Evolutionary conservation across 2,113 vertebrate species (phyloP).

Genomic region (Coryphaenoides rupestris): DNA sequence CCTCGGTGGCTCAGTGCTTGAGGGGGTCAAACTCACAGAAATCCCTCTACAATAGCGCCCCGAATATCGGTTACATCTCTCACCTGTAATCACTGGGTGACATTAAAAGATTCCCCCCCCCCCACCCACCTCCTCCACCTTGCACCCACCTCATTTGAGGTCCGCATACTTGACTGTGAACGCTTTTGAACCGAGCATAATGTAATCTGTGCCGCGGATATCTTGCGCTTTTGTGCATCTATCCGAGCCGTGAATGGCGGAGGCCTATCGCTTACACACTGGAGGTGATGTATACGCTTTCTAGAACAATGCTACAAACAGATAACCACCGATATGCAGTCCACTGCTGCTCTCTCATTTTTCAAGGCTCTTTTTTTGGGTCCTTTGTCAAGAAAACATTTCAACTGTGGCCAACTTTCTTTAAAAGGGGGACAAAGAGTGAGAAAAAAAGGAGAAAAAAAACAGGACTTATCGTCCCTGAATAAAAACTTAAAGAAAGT

Average conservation of each 20-base stretch:
- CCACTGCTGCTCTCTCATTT: slow-evolving; percentile 49
- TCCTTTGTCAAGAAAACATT: slow-evolving; percentile 30
- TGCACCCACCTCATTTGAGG: slow-evolving; percentile 50
- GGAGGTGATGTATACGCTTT: slow-evolving; percentile 73
- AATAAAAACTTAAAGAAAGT: slow-evolving; percentile 1
- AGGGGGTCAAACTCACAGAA: slow-evolving; percentile 63
- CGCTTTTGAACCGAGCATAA: slow-evolving; percentile 80
- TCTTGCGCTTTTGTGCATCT: slow-evolving; percentile 79
- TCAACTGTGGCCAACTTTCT: slow-evolving; percentile 26
- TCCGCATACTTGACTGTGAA: slow-evolving; percentile 79
- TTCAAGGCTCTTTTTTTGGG: slow-evolving; percentile 43
- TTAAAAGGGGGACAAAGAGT: neutral
- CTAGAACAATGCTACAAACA: slow-evolving; percentile 77
- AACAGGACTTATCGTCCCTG: slow-evolving; percentile 12
- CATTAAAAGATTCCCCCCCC: slow-evolving; percentile 82
- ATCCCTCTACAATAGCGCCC: slow-evolving; percentile 62
- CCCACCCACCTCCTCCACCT: slow-evolving; percentile 28
- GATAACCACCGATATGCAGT: slow-evolving; percentile 60
- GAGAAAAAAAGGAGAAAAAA: neutral
- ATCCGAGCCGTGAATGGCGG: slow-evolving; percentile 69
- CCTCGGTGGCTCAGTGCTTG: slow-evolving; percentile 59
- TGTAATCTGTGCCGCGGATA: slow-evolving; percentile 80
- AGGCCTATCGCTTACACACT: slow-evolving; percentile 71
- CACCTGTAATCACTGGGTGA: slow-evolving; percentile 81
- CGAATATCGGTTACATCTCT: slow-evolving; percentile 82